A percentile compares a stretch with the other conserved stretches of the same genome.
Evolutionary conservation across 2,888 invertebrate genomes (phyloP).

Genomic region (Pollenia angustigena): DNA sequence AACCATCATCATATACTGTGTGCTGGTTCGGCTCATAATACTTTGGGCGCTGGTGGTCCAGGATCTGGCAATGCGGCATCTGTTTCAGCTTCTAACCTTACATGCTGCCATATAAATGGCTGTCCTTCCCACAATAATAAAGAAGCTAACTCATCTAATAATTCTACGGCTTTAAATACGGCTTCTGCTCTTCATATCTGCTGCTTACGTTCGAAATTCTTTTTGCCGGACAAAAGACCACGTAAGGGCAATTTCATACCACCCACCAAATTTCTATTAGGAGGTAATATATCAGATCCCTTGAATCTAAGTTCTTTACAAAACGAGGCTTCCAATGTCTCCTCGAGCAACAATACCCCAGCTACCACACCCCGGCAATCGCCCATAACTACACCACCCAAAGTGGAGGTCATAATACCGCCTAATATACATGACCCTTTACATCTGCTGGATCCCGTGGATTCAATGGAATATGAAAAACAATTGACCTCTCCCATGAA

Average conservation of each 20-base stretch:
- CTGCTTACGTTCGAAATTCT: slow-evolving; percentile 87
- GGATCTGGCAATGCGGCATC: slow-evolving; percentile 73
- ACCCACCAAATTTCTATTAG: slow-evolving; percentile 95
- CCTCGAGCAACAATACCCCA: slow-evolving; percentile 90
- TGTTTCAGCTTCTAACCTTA: slow-evolving; percentile 77
- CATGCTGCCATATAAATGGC: slow-evolving; percentile 77
- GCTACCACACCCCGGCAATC: slow-evolving; percentile 94
- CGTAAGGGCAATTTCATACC: slow-evolving; percentile 91
- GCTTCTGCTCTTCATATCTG: slow-evolving; percentile 79
- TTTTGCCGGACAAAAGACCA: slow-evolving; percentile 89
- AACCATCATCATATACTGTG: slow-evolving; percentile 81
- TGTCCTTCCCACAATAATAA: slow-evolving; percentile 75
- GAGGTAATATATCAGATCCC: slow-evolving; percentile 98
- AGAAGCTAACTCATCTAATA: slow-evolving; percentile 62
- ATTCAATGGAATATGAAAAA: slow-evolving; percentile 93
- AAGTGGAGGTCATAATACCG: slow-evolving; percentile 96
- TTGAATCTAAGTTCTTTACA: slow-evolving; percentile 96
- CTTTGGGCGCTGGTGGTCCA: slow-evolving; percentile 74
- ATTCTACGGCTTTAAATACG: slow-evolving; percentile 37
- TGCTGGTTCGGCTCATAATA: slow-evolving; percentile 77
- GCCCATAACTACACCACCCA: slow-evolving; percentile 85
- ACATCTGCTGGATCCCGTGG: slow-evolving; percentile 92
- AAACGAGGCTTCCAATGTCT: slow-evolving; percentile 87
- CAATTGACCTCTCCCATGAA: slow-evolving; percentile 90
- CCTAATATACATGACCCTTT: slow-evolving; percentile 96